Evolutionary conservation across 2,888 invertebrate genomes (phyloP).

Genomic region (Microplitis manilae): DNA sequence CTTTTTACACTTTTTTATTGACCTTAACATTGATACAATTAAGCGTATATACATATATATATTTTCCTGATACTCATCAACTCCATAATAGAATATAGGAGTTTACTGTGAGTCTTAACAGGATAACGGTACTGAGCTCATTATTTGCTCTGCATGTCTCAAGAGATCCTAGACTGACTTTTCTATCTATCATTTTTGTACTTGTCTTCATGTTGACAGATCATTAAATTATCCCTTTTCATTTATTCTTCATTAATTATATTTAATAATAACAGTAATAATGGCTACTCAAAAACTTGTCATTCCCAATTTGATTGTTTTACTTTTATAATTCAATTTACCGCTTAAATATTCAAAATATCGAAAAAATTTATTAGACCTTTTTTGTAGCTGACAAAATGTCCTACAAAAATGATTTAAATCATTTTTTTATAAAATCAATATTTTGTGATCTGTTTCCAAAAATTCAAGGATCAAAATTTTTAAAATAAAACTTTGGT

Average conservation of each 20-base stretch:
- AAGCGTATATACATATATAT: neutral
- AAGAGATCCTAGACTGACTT: neutral
- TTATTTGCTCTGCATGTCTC: conserved; percentile 1
- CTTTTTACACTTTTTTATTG: neutral
- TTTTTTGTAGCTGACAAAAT: too few relatives aligned
- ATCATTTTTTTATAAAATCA: too few relatives aligned
- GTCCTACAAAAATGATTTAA: too few relatives aligned
- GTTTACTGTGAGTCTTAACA: neutral
- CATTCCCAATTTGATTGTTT: neutral
- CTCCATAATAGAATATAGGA: neutral
- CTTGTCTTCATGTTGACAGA: neutral
- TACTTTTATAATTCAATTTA: neutral
- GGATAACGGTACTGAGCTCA: neutral
- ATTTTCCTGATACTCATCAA: neutral
- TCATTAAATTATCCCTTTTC: neutral
- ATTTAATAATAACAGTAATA: neutral
- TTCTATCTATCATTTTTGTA: conserved; percentile 6
- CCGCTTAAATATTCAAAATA: neutral
- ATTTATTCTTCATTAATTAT: conserved; percentile 7
- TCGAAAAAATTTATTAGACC: too few relatives aligned
- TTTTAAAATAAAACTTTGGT: too few relatives aligned
- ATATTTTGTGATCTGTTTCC: too few relatives aligned
- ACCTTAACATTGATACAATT: neutral
- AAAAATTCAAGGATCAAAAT: too few relatives aligned
- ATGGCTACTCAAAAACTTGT: neutral